Base-by-base conservation (phyloP, 1,140 invertebrate species). In the Apis cerana region DNA sequence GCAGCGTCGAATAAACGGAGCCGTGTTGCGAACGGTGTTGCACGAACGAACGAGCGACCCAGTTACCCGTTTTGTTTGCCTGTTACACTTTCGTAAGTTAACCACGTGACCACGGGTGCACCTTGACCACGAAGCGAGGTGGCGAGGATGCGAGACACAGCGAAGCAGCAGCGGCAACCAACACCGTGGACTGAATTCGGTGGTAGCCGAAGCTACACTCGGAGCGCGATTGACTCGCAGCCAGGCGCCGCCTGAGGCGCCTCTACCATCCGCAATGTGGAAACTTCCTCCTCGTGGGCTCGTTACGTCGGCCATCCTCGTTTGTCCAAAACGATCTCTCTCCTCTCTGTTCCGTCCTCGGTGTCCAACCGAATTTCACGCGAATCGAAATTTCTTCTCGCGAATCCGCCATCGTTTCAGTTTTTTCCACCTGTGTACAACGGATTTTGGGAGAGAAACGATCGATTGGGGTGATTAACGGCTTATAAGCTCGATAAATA, bases 131-230 rank as follows among this genome's bases (percentile, higher is more conserved):
- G 85, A 65, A 54, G 65, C 75, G 54, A 74, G 65, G 59, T 71
- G 27, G 23, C 72, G 67, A 33, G 27, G 27, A 70, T 62, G 33
- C 84, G 85, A 86, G 52, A 59, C 50, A 72, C 85, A 0, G 33
- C 33, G 80, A 56, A 86, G 75, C 75, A 78, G 69, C 33, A 33
- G 33, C 33, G 33, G 33, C 69, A 65, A 62, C 50, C 85, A 74
- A 78, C 85, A 83, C 71, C 75, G 88, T 86, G 86, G 86, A 91
- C 91, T 92, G 91, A 92, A 87, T 90, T 90, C 87, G 85, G 85
- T 77, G 84, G 67, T 85, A 81, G 78, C 70, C 82, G 84, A 83
- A 78, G 89, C 87, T 84, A 82, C 88, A 85, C 86, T 85, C 89
- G 80, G 84, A 88, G 88, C 87, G 82, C 87, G 91, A 92, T 91